Percentiles rank a stretch among this genome's conserved stretches.
phyloP scores from a whole-genome alignment of 2,797 vertebrate species.

The Gallinago nigripennis region DNA sequence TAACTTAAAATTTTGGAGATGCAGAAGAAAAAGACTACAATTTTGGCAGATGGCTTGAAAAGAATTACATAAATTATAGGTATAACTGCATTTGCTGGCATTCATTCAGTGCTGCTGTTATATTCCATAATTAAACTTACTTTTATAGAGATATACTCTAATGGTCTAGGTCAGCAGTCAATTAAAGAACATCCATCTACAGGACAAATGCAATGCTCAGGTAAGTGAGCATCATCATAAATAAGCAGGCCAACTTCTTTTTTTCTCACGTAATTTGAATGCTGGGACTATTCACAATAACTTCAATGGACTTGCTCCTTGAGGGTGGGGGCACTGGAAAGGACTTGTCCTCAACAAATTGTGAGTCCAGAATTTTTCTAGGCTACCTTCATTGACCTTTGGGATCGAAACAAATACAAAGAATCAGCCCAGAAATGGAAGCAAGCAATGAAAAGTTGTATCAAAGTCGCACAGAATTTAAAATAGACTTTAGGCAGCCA shows the following conservation, averaged over 20 bases:
- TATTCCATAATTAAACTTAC: conserved; percentile 4
- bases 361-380: neutral
- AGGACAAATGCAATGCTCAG: neutral
- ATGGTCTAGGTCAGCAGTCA: neutral
- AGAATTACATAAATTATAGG: neutral
- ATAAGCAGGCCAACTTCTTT: neutral
- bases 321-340: neutral
- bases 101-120: neutral
- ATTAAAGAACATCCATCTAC: neutral
- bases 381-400: neutral
- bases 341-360: neutral
- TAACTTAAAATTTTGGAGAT: neutral
- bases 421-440: neutral
- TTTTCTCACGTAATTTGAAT: neutral
- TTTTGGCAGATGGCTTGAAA: neutral
- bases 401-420: neutral
- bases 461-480: neutral
- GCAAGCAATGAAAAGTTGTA: neutral
- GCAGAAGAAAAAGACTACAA: neutral
- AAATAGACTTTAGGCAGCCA: neutral
- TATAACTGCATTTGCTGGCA: neutral
- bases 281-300: neutral
- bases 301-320: neutral
- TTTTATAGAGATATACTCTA: neutral
- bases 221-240: neutral